phyloP scores from a whole-genome alignment of 2,797 vertebrate genomes.

The Sarcophilus harrisii region DNA sequence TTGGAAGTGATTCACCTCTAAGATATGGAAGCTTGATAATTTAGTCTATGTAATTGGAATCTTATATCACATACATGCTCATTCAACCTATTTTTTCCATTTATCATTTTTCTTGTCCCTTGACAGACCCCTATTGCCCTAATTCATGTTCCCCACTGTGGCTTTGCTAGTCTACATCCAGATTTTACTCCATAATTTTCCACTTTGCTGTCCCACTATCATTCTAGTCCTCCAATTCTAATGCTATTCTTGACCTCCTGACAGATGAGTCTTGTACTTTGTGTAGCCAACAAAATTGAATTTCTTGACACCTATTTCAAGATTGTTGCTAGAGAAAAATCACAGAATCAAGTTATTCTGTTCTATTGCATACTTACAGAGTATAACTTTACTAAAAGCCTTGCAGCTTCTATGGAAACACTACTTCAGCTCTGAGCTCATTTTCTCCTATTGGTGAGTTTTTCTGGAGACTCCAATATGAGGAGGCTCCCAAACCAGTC shows the following conservation, averaged over 20 bases:
- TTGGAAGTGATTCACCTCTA: not conserved
- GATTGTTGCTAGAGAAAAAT: not conserved
- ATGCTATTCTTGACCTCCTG: not conserved
- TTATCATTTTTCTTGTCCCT: not conserved
- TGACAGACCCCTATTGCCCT: not conserved
- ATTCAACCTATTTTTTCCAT: not conserved
- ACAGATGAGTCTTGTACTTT: not conserved
- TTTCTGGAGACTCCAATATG: too few relatives aligned
- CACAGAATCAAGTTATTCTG: not conserved
- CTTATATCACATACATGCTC: not conserved
- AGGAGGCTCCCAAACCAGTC: too few relatives aligned
- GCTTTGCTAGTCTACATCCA: too few relatives aligned
- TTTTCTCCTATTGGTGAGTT: too few relatives aligned
- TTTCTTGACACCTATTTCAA: not conserved
- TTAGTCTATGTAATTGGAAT: not conserved
- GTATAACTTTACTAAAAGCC: not conserved
- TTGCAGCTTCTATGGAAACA: too few relatives aligned
- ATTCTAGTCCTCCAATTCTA: not conserved
- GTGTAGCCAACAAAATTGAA: not conserved
- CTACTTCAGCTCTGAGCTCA: too few relatives aligned
- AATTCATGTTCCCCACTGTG: not conserved
- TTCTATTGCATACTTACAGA: not conserved
- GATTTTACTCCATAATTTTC: not conserved
- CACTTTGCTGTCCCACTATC: not conserved
- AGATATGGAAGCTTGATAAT: not conserved